Percentiles rank a stretch among this genome's conserved stretches.
phyloP scores from a whole-genome alignment of 1,140 invertebrate species.

The Drusus annulatus region DNA sequence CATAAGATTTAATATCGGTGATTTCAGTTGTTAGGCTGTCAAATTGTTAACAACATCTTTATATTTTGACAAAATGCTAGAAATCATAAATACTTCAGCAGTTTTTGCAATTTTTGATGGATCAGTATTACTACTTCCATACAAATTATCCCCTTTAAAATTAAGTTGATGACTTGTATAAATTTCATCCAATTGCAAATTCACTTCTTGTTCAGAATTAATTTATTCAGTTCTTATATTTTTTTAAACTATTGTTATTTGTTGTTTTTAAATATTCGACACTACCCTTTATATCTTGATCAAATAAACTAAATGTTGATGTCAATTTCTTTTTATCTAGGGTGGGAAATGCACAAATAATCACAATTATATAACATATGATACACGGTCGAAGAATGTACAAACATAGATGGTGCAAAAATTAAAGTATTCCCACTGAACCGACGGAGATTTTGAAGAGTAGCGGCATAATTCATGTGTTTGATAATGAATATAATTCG shows the following conservation, averaged over 20 bases:
- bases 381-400: too few species aligned
- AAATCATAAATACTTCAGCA: slow-evolving; percentile 3
- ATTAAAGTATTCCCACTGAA: too few species aligned
- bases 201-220: background rate
- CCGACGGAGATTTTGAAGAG: too few species aligned
- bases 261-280: too few species aligned
- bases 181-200: slow-evolving; percentile 5
- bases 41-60: slow-evolving; percentile 9
- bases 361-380: too few species aligned
- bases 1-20: background rate
- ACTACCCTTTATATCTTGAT: too few species aligned
- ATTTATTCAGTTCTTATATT: too few species aligned
- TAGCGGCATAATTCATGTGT: background rate
- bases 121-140: background rate
- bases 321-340: too few species aligned
- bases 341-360: too few species aligned
- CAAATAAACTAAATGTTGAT: too few species aligned
- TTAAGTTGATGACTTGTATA: background rate
- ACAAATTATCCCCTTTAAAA: slow-evolving; percentile 6
- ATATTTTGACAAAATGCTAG: slow-evolving; percentile 11
- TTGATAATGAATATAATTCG: background rate
- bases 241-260: too few species aligned
- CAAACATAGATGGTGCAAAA: too few species aligned
- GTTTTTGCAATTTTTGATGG: slow-evolving; percentile 18
- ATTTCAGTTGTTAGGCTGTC: background rate